phyloP scores from a whole-genome alignment of 2,888 invertebrate genomes.

The Stramonita haemastoma region DNA sequence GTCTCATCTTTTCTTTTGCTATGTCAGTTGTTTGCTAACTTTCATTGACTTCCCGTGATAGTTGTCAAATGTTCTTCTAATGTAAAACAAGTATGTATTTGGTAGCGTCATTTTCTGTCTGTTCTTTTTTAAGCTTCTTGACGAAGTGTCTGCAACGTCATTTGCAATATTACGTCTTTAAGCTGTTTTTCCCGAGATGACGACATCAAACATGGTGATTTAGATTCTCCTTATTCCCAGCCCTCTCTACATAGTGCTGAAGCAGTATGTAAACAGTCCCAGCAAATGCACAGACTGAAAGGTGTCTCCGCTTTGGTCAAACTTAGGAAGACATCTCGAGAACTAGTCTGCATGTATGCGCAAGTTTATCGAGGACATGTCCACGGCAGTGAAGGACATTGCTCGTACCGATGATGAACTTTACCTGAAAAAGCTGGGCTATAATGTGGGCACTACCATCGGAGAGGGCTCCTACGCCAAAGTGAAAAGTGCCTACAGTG shows the following conservation, averaged over 20 bases:
- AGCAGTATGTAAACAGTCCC: background rate
- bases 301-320: background rate
- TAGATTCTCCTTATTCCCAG: background rate
- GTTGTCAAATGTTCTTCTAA: too few species aligned
- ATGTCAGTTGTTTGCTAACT: too few species aligned
- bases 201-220: constrained; percentile 25
- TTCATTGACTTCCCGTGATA: too few species aligned
- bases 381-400: constrained; percentile 48
- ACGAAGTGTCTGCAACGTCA: constrained; percentile 25
- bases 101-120: too few species aligned
- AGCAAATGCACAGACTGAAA: background rate
- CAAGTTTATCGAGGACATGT: constrained; percentile 37
- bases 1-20: too few species aligned
- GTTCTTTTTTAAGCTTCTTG: background rate
- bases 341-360: constrained; percentile 31
- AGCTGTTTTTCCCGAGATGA: constrained; percentile 29
- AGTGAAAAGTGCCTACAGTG: constrained; percentile 85
- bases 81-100: too few species aligned
- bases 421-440: constrained; percentile 78
- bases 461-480: constrained; percentile 77
- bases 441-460: constrained; percentile 78
- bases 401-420: constrained; percentile 69
- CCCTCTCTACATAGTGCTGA: background rate
- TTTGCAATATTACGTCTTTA: constrained; percentile 13
- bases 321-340: background rate